phyloP scores from a whole-genome alignment of 2,888 invertebrate species.

The Callinectes sapidus region DNA sequence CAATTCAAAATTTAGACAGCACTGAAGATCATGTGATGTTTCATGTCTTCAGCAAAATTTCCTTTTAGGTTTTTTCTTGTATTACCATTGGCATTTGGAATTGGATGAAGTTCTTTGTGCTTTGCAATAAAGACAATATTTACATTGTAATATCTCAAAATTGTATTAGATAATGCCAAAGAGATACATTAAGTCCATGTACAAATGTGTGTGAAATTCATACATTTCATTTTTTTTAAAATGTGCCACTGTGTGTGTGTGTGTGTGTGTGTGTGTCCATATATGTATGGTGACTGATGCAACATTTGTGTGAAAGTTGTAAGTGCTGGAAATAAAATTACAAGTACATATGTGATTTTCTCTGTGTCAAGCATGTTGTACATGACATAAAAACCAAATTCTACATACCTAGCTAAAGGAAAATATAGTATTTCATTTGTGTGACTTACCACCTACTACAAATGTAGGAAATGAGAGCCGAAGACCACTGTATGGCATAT shows the following conservation, averaged over 20 bases:
- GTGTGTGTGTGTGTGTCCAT: not conserved
- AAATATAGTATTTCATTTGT: not conserved
- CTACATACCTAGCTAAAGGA: not conserved
- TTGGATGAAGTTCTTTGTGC: slow-evolving; percentile 1
- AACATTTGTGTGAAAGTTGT: slow-evolving; percentile 10
- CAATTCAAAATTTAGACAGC: not conserved
- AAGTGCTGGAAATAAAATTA: slow-evolving; percentile 22
- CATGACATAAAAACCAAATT: not conserved
- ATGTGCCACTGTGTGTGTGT: not conserved
- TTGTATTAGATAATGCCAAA: slow-evolving; percentile 20
- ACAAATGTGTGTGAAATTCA: not conserved
- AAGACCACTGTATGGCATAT: too few species aligned
- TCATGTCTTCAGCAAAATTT: not conserved
- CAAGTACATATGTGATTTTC: not conserved
- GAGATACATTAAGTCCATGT: slow-evolving; percentile 8
- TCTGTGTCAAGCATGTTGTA: not conserved
- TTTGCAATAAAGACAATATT: not conserved
- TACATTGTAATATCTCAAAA: not conserved
- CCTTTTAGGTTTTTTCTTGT: not conserved
- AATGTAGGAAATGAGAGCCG: too few species aligned
- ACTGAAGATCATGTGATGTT: not conserved
- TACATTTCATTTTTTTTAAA: not conserved
- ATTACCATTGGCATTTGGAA: not conserved
- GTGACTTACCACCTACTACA: not conserved
- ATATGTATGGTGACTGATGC: too few species aligned